A percentile compares a stretch with the other conserved stretches of the same genome.
phyloP scores from a whole-genome alignment of 1,140 invertebrate species.

The Hyphantria cunea region DNA sequence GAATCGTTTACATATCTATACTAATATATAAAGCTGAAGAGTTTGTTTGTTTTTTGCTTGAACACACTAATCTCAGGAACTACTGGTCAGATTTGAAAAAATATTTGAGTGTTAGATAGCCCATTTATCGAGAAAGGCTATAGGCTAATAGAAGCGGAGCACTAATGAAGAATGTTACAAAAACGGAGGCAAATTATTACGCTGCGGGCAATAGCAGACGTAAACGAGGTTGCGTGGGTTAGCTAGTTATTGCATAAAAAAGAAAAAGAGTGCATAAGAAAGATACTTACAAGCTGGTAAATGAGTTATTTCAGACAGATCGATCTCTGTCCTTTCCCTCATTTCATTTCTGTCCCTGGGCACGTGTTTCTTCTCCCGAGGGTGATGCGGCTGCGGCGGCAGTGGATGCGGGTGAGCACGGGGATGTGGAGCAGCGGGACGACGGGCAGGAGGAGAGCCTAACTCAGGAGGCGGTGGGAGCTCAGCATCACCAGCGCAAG shows the following conservation, averaged over 20 bases:
- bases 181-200: too few species aligned
- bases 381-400: constrained; percentile 52
- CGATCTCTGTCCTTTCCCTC: constrained; percentile 63
- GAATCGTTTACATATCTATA: too few species aligned
- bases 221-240: too few species aligned
- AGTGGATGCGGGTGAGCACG: constrained; percentile 54
- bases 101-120: background rate
- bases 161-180: too few species aligned
- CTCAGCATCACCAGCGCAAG: constrained; percentile 66
- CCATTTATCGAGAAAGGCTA: too few species aligned
- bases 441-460: constrained; percentile 66
- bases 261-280: constrained; percentile 1
- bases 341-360: constrained; percentile 29
- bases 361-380: constrained; percentile 58
- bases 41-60: too few species aligned
- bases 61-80: too few species aligned
- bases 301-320: constrained; percentile 59
- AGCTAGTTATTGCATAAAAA: too few species aligned
- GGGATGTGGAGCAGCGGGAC: constrained; percentile 59
- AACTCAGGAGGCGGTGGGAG: constrained; percentile 69
- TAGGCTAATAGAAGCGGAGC: too few species aligned
- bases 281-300: constrained; percentile 62
- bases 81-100: background rate
- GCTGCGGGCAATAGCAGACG: too few species aligned
- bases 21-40: too few species aligned